Evolutionary conservation across 2,888 invertebrate genomes (phyloP).

Genomic region (Poecilus cupreus): DNA sequence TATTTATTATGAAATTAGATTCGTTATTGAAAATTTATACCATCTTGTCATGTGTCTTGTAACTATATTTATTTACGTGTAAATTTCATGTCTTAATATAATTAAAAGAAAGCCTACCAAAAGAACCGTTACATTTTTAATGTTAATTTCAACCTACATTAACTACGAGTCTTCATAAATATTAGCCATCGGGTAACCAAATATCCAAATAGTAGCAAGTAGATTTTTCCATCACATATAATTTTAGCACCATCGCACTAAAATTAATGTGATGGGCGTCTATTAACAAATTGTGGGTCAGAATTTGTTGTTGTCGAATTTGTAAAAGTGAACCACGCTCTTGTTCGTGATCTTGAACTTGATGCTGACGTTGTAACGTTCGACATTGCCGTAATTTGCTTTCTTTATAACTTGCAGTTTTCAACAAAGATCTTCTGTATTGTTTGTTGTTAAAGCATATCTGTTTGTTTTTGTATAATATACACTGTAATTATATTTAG

Average conservation of each 20-base stretch:
- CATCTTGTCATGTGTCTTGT: background rate
- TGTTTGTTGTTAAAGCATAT: background rate
- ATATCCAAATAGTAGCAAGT: background rate
- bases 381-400: background rate
- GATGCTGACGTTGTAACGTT: background rate
- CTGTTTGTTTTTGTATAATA: background rate
- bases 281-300: slow-evolving; percentile 6
- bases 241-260: background rate
- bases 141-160: background rate
- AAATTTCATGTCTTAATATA: background rate
- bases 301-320: background rate
- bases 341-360: slow-evolving; percentile 18
- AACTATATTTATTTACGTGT: background rate
- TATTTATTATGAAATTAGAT: too few species aligned
- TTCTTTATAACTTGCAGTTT: background rate
- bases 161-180: background rate
- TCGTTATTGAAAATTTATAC: background rate
- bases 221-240: background rate
- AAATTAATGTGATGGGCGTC: background rate
- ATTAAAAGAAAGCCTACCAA: background rate
- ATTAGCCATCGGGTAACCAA: background rate
- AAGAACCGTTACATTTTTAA: background rate
- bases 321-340: background rate
- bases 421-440: background rate
- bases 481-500: background rate